Evolutionary conservation across 1,140 invertebrate genomes (phyloP).

Genomic region (Drosophila santomea): DNA sequence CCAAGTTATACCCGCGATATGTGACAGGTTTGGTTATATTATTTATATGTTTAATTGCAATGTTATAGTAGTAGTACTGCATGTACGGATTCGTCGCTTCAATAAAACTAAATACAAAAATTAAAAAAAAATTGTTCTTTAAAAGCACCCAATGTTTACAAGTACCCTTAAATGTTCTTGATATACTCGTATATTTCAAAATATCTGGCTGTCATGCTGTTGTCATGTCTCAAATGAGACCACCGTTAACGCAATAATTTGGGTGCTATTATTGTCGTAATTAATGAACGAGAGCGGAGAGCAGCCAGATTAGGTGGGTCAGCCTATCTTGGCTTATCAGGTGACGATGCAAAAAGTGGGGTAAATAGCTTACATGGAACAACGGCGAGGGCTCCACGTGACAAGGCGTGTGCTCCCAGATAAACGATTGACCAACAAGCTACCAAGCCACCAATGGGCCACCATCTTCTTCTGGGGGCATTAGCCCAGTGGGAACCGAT

Average conservation of each 20-base stretch:
- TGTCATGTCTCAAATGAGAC: background rate
- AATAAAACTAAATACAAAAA: too few species aligned
- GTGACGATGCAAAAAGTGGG: constrained; percentile 13
- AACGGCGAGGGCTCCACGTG: constrained; percentile 53
- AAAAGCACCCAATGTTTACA: too few species aligned
- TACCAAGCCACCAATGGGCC: constrained; percentile 11
- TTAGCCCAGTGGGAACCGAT: constrained; percentile 32
- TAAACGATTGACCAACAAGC: constrained; percentile 5
- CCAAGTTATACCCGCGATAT: too few species aligned
- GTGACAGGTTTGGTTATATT: too few species aligned
- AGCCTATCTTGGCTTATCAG: constrained; percentile 62
- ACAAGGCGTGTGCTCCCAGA: constrained; percentile 45
- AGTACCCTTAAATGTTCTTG: too few species aligned
- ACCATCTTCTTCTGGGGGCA: constrained; percentile 24
- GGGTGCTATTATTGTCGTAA: background rate
- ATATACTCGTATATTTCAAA: background rate
- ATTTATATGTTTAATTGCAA: too few species aligned
- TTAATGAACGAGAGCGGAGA: background rate
- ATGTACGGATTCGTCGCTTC: too few species aligned
- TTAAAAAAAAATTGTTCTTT: too few species aligned
- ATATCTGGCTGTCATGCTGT: constrained; percentile 1
- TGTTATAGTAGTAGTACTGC: too few species aligned
- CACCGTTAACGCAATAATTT: constrained; percentile 1
- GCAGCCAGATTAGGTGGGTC: constrained; percentile 5
- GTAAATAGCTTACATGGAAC: constrained; percentile 55